Conservation (phyloP, 2,797 vertebrate genomes). For the Telmatherina bonti region DNA sequence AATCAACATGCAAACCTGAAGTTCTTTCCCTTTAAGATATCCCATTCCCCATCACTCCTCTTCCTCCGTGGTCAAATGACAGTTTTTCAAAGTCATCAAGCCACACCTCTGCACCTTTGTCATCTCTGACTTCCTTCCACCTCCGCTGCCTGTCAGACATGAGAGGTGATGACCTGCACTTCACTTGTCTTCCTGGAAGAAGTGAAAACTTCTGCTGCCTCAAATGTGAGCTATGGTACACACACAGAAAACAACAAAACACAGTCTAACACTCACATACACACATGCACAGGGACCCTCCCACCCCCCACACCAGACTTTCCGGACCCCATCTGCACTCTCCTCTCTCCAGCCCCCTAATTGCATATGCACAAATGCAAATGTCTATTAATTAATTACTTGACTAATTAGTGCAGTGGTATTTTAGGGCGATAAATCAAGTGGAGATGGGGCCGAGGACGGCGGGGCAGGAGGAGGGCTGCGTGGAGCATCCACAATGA, state of each 20-base stretch:
- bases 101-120: slow-evolving; percentile 55
- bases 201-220: slow-evolving; percentile 65
- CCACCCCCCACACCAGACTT: slow-evolving; percentile 60
- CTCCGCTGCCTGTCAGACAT: slow-evolving; percentile 44
- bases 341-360: slow-evolving; percentile 95
- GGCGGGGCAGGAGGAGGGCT: slow-evolving; percentile 40
- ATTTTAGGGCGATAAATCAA: slow-evolving; percentile 99
- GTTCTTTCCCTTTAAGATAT: slow-evolving; percentile 53
- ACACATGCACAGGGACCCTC: slow-evolving; percentile 28
- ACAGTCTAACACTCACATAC: slow-evolving; percentile 30
- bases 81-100: slow-evolving; percentile 65
- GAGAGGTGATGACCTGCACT: slow-evolving; percentile 72
- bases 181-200: slow-evolving; percentile 68
- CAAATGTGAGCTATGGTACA: slow-evolving; percentile 54
- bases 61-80: slow-evolving; percentile 42
- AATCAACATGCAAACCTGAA: slow-evolving; percentile 36
- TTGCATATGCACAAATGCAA: slow-evolving; percentile 99
- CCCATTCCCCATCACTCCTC: slow-evolving; percentile 35
- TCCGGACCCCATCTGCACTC: slow-evolving; percentile 93
- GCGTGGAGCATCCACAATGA: slow-evolving; percentile 69
- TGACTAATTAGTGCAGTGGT: slow-evolving; percentile 99
- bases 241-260: background rate
- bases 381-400: slow-evolving; percentile 99
- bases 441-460: slow-evolving; percentile 89
- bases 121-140: slow-evolving; percentile 3